Conservation (phyloP, 2,113 vertebrate species). For the Odontophorus gujanensis region DNA sequence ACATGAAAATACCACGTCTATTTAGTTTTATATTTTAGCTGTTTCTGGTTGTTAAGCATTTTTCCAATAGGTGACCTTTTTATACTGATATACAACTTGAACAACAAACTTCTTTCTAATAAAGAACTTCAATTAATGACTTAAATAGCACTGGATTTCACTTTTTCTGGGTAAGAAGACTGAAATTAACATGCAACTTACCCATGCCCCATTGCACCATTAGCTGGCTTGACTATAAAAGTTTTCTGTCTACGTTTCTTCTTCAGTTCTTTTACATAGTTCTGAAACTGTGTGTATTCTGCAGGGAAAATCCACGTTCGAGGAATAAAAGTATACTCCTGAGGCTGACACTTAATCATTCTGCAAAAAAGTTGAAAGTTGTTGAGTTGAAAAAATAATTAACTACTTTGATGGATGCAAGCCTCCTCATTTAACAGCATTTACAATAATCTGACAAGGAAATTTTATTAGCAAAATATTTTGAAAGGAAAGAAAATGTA, state of each 20-base stretch:
- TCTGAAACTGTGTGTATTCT: slow-evolving; percentile 97
- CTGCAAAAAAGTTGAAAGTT: slow-evolving; percentile 70
- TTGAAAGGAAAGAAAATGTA: background rate
- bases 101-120: background rate
- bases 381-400: background rate
- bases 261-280: slow-evolving; percentile 95
- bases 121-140: background rate
- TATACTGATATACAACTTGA: background rate
- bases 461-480: background rate
- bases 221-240: slow-evolving; percentile 97
- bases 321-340: slow-evolving; percentile 96
- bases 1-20: background rate
- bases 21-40: background rate
- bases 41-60: background rate
- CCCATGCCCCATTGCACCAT: slow-evolving; percentile 99
- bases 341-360: slow-evolving; percentile 96
- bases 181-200: slow-evolving; percentile 74
- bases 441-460: background rate
- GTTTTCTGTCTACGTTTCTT: slow-evolving; percentile 97
- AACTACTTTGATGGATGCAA: background rate
- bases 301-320: slow-evolving; percentile 97
- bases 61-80: background rate
- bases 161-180: background rate
- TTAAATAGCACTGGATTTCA: background rate
- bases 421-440: background rate